Evolutionary conservation across 2,888 invertebrate species (phyloP), one percentile per base, ranked within the genome.

Genomic region (Rhingia rostrata): DNA sequence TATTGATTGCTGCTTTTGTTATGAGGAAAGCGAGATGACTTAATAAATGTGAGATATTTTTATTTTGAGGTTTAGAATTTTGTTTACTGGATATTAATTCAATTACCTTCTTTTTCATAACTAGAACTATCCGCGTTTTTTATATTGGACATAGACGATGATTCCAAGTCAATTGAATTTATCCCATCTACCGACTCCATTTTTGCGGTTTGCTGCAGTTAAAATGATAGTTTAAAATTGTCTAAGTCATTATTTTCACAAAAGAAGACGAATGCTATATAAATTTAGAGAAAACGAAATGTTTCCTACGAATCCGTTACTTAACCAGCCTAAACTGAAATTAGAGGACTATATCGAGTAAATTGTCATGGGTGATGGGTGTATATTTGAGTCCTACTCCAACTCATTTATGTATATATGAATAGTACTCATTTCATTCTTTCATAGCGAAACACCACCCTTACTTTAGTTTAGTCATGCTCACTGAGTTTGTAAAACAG

Each of bases 171-270:
- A 90, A 96, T 96, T 91, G 94, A 94, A 93, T 96, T 95, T 91
- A 94, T 93, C 90, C 92, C 94, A 92, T 96, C 96, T 91, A 95
- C 95, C 92, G 96, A 95, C 94, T 96, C 96, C 96, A 96, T 96
- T 93, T 93, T 93, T 77, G 67, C 82, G 14, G 35, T 32, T 60
- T 67, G 22, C 30, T 49, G 49, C 14, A 14, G 0, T 47, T 53
- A 1, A 51, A 56, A 6, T 22, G 35, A 56, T 6, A 30, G 0
- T 56, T 47, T 22, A 33, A 49, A 30, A 14, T 32, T 14, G 43
- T 30, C 35, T 63, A 77, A 61, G 63, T 58, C 81, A 81, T 83
- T n/a, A 35, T 63, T 72, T 70, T 66, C 22, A 53, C 1, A 61
- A 72, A 41, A 41, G 54, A 63, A 53, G 41, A 49, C 14, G 7